Evolutionary conservation across 2,797 vertebrate genomes (phyloP), one percentile per base, ranked within the genome.

Genomic region (Lutjanus argentimaculatus): DNA sequence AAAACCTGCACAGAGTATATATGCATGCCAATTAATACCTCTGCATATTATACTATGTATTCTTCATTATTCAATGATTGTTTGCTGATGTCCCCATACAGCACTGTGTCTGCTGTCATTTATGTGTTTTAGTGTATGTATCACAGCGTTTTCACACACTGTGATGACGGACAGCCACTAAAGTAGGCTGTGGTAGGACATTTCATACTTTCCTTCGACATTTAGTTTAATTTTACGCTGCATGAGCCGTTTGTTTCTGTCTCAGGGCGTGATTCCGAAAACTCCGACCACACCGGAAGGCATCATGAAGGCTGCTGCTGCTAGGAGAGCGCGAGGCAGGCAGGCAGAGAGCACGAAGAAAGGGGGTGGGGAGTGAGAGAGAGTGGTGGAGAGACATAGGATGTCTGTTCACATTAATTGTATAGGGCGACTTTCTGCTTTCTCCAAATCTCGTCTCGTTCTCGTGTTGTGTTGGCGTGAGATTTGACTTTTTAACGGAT

Each of bases 291-390:
- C 9, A 1, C 25, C 0, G 52, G 42, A 92, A 93, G 63, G 85
- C 57, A 84, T 19, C 92, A 80, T 14, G 71, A 90, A 86, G 87
- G 85, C 90, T 92, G 90, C 93, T 93, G 91, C 93, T 95, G 93
- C 93, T 93, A 85, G 82, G 93, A 92, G 94, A 95, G 93, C 79
- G 88, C 71, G 88, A 90, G 91, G 88, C 90, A 90, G 84, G 88
- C 85, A 91, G 90, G 90, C 90, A 90, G 83, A 81, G 90, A 92
- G 86, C 87, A 93, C 82, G 91, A 92, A 92, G 93, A 88, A 93
- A 91, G 91, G 90, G 93, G 93, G 91, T 89, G 91, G 91, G 91
- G 90, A 83, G 86, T 57, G 82, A 48, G 79, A 75, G 75, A 73
- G 80, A 78, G 74, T 57, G 83, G 70, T 65, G 61, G 82, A 87